Evolutionary conservation across 2,113 vertebrate species (phyloP), one percentile per base, ranked within the genome.

Genomic region (Tympanuchus pallidicinctus): DNA sequence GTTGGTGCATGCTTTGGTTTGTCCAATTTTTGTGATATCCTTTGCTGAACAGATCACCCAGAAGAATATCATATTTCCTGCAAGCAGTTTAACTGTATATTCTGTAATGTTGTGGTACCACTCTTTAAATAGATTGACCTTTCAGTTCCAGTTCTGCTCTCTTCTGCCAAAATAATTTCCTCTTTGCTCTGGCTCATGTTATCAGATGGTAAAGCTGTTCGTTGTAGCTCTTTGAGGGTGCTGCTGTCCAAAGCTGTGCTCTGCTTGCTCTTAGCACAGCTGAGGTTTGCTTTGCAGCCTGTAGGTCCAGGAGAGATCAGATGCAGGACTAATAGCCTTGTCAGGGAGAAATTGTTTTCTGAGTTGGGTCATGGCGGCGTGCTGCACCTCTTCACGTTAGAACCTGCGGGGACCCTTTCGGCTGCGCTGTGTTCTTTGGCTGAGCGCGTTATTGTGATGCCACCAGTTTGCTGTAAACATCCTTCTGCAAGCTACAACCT

Each of bases 71-170:
- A 0, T 32, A 28, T 91, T 92, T 86, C 92, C 91, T 77, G 75
- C 76, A 45, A 72, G 79, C 21, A 6, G 34, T 86, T 92, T 82
- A 78, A 56, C 38, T 56, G 28, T 71, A 15, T 71, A 13, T 71
- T 92, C 70, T 56, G 61, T 52, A 60, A 47, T n/a, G 47, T 36
- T 84, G 70, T 84, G 91, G 63, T 69, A 57, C 50, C 13, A 11
- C 38, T 92, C 84, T 71, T 84, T 82, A 84, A 95, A 94, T 8
- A 95, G 89, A 74, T 42, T 82, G 89, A 92, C 87, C 93, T 92
- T 90, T 86, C 1, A 2, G 80, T 88, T 94, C 88, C 42, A 59
- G 61, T 92, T 93, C 67, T 90, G 10, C 80, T 74, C 65, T 64
- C 6, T 92, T 90, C 91, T 90, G 81, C 89, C 83, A 92, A 59